Evolutionary conservation across 2,888 invertebrate genomes (phyloP).

Genomic region (Ceriagrion tenellum): DNA sequence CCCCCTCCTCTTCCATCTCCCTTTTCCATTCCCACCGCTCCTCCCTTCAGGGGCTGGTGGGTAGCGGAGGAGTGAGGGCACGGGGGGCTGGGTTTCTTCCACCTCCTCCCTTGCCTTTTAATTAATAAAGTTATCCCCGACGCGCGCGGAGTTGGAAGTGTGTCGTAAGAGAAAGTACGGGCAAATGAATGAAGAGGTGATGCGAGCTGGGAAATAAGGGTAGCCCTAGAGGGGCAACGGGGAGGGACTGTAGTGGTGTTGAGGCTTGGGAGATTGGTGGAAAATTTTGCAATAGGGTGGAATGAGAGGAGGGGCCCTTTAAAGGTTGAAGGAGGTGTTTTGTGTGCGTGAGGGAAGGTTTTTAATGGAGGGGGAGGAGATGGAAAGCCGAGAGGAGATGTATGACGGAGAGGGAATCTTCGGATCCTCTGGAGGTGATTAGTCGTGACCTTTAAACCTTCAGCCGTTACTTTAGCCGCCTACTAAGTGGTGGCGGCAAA

Average conservation of each 20-base stretch:
- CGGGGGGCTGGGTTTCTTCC: neutral
- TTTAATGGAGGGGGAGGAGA: neutral
- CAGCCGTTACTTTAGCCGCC: neutral
- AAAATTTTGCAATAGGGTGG: neutral
- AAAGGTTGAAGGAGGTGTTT: neutral
- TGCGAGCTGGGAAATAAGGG: conserved; percentile 15
- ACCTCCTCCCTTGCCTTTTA: neutral
- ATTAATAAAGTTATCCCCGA: conserved; percentile 63
- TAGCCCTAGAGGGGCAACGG: neutral
- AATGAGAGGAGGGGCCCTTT: neutral
- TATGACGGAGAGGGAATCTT: conserved; percentile 34
- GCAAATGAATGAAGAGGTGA: conserved; percentile 19
- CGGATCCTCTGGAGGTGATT: conserved; percentile 38
- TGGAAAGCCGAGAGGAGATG: neutral
- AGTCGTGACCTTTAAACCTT: conserved; percentile 49
- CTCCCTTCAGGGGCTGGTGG: neutral
- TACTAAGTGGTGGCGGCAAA: conserved; percentile 49
- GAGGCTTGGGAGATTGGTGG: neutral
- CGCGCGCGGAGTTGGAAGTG: conserved; percentile 42
- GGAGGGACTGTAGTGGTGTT: neutral
- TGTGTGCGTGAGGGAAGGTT: neutral
- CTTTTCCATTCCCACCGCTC: neutral
- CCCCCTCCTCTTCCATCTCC: neutral
- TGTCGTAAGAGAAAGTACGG: conserved; percentile 20
- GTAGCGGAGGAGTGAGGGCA: neutral